Evolutionary conservation across 2,797 vertebrate genomes (phyloP), one percentile per base, ranked within the genome.

Genomic region (Phyllotis vaccarum): DNA sequence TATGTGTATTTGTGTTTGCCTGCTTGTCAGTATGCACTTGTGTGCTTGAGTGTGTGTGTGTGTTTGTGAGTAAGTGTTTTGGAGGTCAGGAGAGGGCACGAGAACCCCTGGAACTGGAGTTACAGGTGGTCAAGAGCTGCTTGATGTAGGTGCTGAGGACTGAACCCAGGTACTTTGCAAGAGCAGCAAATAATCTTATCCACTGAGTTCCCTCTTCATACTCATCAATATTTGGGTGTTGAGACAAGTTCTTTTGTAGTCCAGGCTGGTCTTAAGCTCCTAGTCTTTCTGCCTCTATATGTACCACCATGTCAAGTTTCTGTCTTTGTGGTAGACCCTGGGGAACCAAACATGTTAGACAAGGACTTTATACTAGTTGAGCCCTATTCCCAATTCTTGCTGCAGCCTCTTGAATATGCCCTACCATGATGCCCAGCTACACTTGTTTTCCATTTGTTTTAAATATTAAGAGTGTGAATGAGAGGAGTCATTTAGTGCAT

Each of bases 391-490:
- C 19, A 76, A 1, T 10, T 79, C 31, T 49, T 89, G 72, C 21
- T 62, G 68, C 29, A 14, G 27, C 46, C 6, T 90, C 89, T 29
- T 70, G 31, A 70, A 8, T 27, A 13, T 68, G 68, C 9, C n/a
- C 70, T 37, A 16, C 40, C 56, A 74, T 43, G 24, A 74, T 58
- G 16, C 52, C 43, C 29, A 75, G 29, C 56, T 62, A 14, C 19
- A 86, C 49, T 70, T 54, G 60, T 86, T 86, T 70, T 37, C 40
- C 40, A 76, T 49, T 62, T 62, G 43, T 76, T 43, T 52, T 96
- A 92, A 93, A 40, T 62, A 92, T 68, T 62, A 76, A 79, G 37
- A 56, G n/a, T 91, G 3, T 66, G n/a, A 62, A 74, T 70, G 62
- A 90, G 29, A 94, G 24, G 21, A 87, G 40, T 27, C 31, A 56